These are phyloP conservation scores for Brassicogethes aeneus DNA, from an alignment of 2,888 invertebrate species.

Conservation along the genomic window DNA sequence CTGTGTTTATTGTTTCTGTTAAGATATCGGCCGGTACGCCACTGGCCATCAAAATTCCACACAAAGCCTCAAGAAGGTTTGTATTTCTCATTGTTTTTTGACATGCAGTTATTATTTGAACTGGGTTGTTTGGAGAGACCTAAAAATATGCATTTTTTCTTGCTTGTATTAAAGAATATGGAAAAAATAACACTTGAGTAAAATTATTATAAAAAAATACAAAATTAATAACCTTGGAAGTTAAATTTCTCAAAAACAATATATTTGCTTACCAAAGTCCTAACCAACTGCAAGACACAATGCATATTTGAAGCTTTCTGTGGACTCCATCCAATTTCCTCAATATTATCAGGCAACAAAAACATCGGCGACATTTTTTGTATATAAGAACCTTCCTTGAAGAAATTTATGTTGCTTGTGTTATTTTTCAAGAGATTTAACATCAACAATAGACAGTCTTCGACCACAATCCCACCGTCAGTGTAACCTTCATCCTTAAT, in stretches of 20 bases:
- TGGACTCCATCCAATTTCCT: constrained; percentile 78
- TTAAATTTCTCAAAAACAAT: no score
- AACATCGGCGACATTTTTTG: constrained; percentile 87
- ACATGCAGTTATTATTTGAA: constrained; percentile 67
- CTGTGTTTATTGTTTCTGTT: constrained; percentile 92
- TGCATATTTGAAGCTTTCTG: constrained; percentile 94
- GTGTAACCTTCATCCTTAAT: constrained; percentile 65
- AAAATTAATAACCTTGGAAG: no score
- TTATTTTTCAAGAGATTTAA: constrained; percentile 91
- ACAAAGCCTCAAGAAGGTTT: constrained; percentile 72
- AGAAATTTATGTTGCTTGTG: constrained; percentile 95
- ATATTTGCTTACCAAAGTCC: constrained; percentile 66
- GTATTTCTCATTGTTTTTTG: constrained; percentile 84
- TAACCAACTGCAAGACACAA: constrained; percentile 80
- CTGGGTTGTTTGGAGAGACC: constrained; percentile 79
- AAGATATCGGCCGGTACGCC: constrained; percentile 95
- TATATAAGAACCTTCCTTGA: constrained; percentile 95
- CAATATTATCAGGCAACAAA: constrained; percentile 58
- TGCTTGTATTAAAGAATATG: no score
- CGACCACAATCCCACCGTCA: constrained; percentile 95
- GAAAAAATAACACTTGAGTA: no score
- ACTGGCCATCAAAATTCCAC: constrained; percentile 88
- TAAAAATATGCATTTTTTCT: no score
- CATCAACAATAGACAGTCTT: constrained; percentile 91
- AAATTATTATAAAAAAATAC: no score